Evolutionary conservation across 2,113 vertebrate genomes (phyloP).

Genomic region (Calypte anna): DNA sequence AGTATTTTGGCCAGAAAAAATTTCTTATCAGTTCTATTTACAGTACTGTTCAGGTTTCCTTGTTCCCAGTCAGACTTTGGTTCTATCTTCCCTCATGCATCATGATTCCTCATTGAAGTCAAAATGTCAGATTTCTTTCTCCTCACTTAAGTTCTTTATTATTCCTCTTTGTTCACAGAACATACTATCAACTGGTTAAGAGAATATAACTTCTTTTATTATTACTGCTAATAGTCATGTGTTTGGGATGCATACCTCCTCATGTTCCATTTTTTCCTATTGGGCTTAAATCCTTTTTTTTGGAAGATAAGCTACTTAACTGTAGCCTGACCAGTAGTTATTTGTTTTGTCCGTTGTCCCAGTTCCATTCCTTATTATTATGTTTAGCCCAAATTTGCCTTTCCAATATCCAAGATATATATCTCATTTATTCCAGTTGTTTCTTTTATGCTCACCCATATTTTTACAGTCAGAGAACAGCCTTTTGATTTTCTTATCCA

Average conservation of each 20-base stretch:
- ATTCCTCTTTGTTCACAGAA: not conserved
- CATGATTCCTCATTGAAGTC: not conserved
- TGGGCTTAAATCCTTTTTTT: not conserved
- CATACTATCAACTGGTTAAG: not conserved
- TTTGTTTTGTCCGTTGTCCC: not conserved
- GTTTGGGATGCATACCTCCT: accelerated
- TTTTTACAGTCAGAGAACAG: not conserved
- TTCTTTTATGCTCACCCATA: not conserved
- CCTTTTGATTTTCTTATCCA: not conserved
- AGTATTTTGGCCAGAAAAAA: not conserved
- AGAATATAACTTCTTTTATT: not conserved
- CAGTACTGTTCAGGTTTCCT: not conserved
- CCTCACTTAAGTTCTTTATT: not conserved
- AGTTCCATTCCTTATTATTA: not conserved
- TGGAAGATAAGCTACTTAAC: not conserved
- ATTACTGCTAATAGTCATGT: accelerated
- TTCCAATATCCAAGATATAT: not conserved
- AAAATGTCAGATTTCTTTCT: not conserved
- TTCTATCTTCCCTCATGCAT: not conserved
- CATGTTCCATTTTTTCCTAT: not conserved
- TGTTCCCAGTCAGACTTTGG: not conserved
- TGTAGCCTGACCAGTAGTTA: not conserved
- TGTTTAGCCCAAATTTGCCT: not conserved
- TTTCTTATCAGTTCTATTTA: not conserved
- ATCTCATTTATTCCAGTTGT: not conserved